Evolutionary conservation across 2,113 vertebrate species (phyloP).

Genomic region (Zapus hudsonius): DNA sequence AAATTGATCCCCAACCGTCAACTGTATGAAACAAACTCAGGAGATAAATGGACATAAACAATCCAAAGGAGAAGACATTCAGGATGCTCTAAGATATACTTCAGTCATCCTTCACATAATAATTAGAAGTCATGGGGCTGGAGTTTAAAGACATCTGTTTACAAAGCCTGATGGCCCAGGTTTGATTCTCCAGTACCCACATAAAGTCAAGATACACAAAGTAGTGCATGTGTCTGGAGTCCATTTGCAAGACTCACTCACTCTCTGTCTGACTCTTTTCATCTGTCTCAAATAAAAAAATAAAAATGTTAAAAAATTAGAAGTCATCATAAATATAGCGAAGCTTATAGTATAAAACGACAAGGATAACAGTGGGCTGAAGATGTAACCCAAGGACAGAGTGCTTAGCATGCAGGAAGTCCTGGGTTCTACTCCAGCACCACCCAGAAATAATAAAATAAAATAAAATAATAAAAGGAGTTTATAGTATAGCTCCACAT

Average conservation of each 20-base stretch:
- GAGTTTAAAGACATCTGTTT: too few species aligned
- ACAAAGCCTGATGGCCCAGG: too few species aligned
- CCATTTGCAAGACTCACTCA: too few species aligned
- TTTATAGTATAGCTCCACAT: rapidly evolving
- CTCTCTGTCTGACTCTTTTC: too few species aligned
- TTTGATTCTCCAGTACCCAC: too few species aligned
- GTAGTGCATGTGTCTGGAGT: too few species aligned
- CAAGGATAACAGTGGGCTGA: not conserved
- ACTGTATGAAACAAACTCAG: not conserved
- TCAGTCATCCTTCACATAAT: not conserved
- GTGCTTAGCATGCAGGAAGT: not conserved
- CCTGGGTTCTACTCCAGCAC: not conserved
- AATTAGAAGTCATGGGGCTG: not conserved
- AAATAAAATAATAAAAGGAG: not conserved
- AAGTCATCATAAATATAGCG: not conserved
- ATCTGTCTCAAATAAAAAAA: too few species aligned
- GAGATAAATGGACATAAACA: not conserved
- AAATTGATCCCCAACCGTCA: not conserved
- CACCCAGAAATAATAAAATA: not conserved
- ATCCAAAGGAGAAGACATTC: not conserved
- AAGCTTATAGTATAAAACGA: not conserved
- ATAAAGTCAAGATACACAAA: too few species aligned
- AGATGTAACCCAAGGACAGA: rapidly evolving
- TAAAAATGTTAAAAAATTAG: too few species aligned
- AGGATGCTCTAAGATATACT: not conserved